phyloP scores from a whole-genome alignment of 2,113 vertebrate genomes.

The Paradisaea rubra region DNA sequence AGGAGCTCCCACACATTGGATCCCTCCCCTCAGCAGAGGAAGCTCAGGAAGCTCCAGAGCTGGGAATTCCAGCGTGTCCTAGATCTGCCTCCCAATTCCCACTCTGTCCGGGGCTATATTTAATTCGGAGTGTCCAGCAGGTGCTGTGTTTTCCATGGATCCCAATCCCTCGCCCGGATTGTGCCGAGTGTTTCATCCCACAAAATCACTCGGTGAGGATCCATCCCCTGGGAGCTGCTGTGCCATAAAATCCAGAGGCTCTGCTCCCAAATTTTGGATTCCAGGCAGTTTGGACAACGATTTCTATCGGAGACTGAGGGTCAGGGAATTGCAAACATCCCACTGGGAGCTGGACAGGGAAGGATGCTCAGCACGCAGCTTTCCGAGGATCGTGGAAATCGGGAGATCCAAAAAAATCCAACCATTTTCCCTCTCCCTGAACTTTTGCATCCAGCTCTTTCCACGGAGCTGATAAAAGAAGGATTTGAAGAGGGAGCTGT shows the following conservation, averaged over 20 bases:
- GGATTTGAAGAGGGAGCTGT: neutral
- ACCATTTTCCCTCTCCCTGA: neutral
- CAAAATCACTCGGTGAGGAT: neutral
- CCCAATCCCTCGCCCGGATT: neutral
- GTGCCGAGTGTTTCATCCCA: neutral
- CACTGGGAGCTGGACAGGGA: neutral
- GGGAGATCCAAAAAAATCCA: neutral
- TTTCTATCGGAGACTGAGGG: accelerated
- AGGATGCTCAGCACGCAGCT: neutral
- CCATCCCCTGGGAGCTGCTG: neutral
- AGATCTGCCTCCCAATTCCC: neutral
- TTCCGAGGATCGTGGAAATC: accelerated
- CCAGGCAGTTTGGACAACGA: neutral
- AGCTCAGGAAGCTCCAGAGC: neutral
- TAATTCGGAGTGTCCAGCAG: neutral
- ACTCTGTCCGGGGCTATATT: neutral
- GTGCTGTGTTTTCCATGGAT: neutral
- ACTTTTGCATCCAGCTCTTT: neutral
- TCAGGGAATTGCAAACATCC: neutral
- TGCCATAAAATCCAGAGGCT: neutral
- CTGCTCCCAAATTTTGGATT: neutral
- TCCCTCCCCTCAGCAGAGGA: neutral
- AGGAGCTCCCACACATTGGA: neutral
- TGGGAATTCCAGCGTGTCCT: neutral
- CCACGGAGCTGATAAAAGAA: neutral